Evolutionary conservation across 2,113 vertebrate species (phyloP).

Genomic region (Chlamydotis undulata): DNA sequence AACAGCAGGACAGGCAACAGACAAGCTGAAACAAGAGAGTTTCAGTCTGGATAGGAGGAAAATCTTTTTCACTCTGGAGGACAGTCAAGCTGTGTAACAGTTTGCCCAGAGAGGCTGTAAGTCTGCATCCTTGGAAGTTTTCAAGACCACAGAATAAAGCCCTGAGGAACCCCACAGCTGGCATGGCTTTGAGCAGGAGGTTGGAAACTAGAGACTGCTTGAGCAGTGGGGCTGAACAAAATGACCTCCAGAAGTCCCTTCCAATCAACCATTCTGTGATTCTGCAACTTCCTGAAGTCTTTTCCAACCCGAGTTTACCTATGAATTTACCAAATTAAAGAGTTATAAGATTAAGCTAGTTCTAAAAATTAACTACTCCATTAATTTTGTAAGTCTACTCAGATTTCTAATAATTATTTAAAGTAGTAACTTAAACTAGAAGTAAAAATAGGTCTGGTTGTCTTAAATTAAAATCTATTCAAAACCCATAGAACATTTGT

Average conservation of each 20-base stretch:
- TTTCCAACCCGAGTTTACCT: neutral
- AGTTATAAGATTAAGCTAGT: neutral
- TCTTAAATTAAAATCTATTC: neutral
- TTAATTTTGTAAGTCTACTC: neutral
- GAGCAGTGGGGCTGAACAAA: neutral
- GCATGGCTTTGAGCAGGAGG: neutral
- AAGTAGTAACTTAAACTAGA: neutral
- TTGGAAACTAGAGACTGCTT: neutral
- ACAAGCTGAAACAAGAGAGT: neutral
- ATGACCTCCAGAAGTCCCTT: neutral
- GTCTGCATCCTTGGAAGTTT: neutral
- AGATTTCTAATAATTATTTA: neutral
- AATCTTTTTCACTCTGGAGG: neutral
- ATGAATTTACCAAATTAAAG: neutral
- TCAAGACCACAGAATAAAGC: neutral
- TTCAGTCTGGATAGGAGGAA: neutral
- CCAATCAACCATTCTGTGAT: neutral
- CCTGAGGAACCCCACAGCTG: neutral
- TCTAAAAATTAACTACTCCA: neutral
- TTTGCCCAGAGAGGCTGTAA: neutral
- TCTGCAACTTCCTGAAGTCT: neutral
- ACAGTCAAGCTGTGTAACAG: neutral
- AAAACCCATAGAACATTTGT: neutral
- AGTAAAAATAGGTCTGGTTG: neutral
- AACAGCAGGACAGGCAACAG: neutral